Base-by-base conservation (phyloP, 2,888 invertebrate species). In the Hipparchia semele region DNA sequence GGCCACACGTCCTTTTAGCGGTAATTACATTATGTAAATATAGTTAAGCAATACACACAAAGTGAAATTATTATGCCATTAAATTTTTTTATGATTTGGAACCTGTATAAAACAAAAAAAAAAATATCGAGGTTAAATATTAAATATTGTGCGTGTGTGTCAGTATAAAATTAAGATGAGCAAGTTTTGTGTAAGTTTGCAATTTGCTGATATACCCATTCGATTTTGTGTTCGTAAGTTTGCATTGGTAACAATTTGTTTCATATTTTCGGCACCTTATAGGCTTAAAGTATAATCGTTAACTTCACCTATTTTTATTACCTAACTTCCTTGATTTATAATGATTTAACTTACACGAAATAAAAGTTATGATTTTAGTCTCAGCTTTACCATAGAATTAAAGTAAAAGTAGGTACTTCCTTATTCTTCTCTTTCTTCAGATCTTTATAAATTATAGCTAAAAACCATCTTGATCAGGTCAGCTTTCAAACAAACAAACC, bases 1-100 rank as follows among this genome's bases (percentile, higher is more conserved):
- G 74, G 78, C 71, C 75, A 70, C 69, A 73, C 68, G 71, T 67
- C 73, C 73, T 75, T 78, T 78, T 73, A 76, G 73, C 66, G 70
- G 46, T 70, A 72, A 74, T 76, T 74, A 74, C 53, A 23, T 73
- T 72, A 70, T 53, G 69, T 56, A 39, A 67, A 70, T 58, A 59
- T 62, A 60, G 49, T 66, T 49, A 73, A 62, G 62, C 49, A 67
- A 62, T 72, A 61, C 51, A 72, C 64, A 70, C 68, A 68, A 68
- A 68, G 64, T 68, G 59, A 39, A 56, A 56, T 70, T 72, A 68
- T 58, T 51, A 49, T 33, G 8, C 59, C 49, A 51, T 60, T 60
- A 51, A 33, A 68, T 51, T 46, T 51, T 59, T 62, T 65, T 65
- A 68, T 68, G 33, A 33, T 67, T 56, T 56, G 45, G n/a, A 45